Conservation (phyloP, 2,797 vertebrate genomes). For the Urocyon cinereoargenteus region DNA sequence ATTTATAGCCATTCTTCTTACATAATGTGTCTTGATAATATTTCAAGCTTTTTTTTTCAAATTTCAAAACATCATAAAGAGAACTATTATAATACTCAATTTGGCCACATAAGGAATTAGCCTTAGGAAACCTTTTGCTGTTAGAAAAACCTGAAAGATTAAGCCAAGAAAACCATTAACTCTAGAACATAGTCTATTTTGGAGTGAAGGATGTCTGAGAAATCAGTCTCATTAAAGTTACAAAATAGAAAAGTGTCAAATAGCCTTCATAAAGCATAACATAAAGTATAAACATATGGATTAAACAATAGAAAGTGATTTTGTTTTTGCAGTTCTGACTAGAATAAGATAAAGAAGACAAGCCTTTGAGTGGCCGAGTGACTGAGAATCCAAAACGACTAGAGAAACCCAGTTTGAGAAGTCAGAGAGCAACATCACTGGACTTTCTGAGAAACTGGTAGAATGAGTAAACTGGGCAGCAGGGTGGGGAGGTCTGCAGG, state of each 20-base stretch:
- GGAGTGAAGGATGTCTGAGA: neutral
- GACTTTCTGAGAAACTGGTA: neutral
- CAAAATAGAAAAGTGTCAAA: neutral
- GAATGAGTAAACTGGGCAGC: neutral
- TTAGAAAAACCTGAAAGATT: neutral
- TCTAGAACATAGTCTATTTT: neutral
- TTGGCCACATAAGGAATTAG: neutral
- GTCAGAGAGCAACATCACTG: neutral
- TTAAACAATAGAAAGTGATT: neutral
- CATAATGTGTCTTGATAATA: neutral
- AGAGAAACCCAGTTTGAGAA: neutral
- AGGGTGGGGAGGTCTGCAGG: rapidly evolving
- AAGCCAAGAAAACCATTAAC: neutral
- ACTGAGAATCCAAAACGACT: neutral
- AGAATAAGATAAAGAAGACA: neutral
- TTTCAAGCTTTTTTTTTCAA: neutral
- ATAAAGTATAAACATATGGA: neutral
- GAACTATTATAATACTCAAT: neutral
- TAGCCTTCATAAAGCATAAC: neutral
- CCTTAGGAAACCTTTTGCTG: neutral
- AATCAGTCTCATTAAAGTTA: neutral
- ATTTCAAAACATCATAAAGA: neutral
- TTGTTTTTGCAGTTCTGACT: neutral
- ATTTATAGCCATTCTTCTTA: neutral
- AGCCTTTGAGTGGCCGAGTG: neutral